A percentile compares a stretch with the other conserved stretches of the same genome.
phyloP scores from a whole-genome alignment of 92 coral and sea anemone genomes.

The Bergia sp. region DNA sequence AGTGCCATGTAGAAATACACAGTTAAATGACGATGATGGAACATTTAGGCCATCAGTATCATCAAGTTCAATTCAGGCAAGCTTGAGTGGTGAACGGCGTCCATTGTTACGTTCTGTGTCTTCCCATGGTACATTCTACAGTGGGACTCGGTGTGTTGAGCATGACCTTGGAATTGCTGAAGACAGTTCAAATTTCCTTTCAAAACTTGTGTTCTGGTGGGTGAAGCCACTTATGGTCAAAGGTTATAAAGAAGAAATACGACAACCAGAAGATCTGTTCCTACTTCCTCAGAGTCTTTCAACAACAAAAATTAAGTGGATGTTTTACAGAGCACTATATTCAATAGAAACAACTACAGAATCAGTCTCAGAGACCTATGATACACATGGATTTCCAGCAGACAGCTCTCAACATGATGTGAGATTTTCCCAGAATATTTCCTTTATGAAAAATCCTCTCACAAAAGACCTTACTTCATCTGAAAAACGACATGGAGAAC shows the following conservation, averaged over 20 bases:
- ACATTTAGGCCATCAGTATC: conserved; percentile 19
- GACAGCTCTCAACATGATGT: conserved; percentile 37
- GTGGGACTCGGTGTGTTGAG: conserved; percentile 73
- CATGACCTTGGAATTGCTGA: conserved; percentile 85
- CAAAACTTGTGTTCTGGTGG: conserved; percentile 93
- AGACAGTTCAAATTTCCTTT: conserved; percentile 72
- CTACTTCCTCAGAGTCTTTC: conserved; percentile 78
- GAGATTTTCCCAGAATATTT: not conserved
- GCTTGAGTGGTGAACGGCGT: conserved; percentile 50
- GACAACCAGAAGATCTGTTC: conserved; percentile 77
- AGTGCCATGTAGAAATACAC: conserved; percentile 47
- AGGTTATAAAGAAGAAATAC: conserved; percentile 75
- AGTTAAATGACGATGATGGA: not conserved
- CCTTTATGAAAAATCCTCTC: not conserved
- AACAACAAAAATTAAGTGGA: conserved; percentile 63
- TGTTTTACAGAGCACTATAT: conserved; percentile 65
- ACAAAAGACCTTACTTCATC: not conserved
- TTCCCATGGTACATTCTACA: conserved; percentile 76
- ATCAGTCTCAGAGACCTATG: not conserved
- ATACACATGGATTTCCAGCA: not conserved
- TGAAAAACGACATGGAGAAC: conserved; percentile 33
- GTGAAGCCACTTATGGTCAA: conserved; percentile 81
- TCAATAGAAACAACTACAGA: not conserved
- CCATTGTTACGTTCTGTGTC: conserved; percentile 71
- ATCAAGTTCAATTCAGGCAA: conserved; percentile 27